phyloP scores from a whole-genome alignment of 2,888 invertebrate genomes.

The Odontocerum albicorne region DNA sequence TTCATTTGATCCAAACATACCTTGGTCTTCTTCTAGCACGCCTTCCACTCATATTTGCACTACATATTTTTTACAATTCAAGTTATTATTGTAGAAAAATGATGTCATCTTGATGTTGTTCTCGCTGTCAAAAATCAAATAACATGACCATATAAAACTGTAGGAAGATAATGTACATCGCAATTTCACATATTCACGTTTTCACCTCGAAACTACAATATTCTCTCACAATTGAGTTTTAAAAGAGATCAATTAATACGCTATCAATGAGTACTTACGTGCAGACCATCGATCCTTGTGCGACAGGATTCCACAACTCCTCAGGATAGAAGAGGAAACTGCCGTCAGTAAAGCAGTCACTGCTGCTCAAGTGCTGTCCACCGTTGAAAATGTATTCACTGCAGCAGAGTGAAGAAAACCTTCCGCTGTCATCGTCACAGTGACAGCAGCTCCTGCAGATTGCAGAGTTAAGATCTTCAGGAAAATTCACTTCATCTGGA shows the following conservation, averaged over 20 bases:
- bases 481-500: constrained; percentile 48
- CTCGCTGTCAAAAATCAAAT: too few species aligned
- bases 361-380: constrained; percentile 53
- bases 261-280: constrained; percentile 3
- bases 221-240: not conserved
- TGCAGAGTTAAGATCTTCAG: constrained; percentile 45
- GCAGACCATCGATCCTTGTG: constrained; percentile 10
- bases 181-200: not conserved
- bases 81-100: too few species aligned
- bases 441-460: constrained; percentile 24
- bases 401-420: constrained; percentile 55
- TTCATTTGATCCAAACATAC: too few species aligned
- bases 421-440: constrained; percentile 51
- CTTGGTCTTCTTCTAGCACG: too few species aligned
- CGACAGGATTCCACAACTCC: constrained; percentile 20
- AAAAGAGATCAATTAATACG: not conserved
- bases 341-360: constrained; percentile 36
- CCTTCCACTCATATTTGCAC: too few species aligned
- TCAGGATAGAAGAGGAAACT: constrained; percentile 21
- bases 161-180: not conserved
- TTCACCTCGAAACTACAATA: not conserved
- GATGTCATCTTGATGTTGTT: too few species aligned
- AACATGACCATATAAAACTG: too few species aligned
- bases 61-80: too few species aligned
- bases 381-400: constrained; percentile 58